Evolutionary conservation across 2,888 invertebrate species (phyloP).

Genomic region (Mycalesis mineus): DNA sequence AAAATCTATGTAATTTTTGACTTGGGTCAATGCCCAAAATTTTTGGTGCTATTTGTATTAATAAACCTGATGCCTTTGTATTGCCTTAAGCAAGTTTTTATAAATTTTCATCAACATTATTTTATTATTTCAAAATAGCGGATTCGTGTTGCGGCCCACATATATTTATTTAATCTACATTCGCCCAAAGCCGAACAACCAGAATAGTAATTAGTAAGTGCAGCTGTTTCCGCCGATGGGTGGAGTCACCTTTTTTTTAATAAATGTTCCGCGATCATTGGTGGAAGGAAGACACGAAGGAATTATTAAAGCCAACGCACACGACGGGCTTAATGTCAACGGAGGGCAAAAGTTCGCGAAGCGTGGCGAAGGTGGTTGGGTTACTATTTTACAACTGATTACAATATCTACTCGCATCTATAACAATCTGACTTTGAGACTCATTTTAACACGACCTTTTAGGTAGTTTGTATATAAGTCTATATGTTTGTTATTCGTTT

Average conservation of each 20-base stretch:
- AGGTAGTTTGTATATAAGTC: too few species aligned
- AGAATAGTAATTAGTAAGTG: conserved; percentile 70
- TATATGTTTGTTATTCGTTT: too few species aligned
- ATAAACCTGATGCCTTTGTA: too few species aligned
- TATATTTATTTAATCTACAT: conserved; percentile 40
- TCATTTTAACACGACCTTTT: too few species aligned
- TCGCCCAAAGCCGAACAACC: conserved; percentile 60
- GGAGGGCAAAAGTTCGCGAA: not conserved
- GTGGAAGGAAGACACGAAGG: conserved; percentile 50
- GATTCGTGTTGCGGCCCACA: conserved; percentile 19
- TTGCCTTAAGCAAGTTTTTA: too few species aligned
- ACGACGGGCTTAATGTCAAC: not conserved
- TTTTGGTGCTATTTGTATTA: too few species aligned
- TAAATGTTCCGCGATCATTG: conserved; percentile 68
- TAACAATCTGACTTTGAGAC: too few species aligned
- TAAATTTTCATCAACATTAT: too few species aligned
- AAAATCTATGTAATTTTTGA: too few species aligned
- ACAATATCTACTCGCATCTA: too few species aligned
- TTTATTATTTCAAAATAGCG: not conserved
- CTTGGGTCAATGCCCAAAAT: too few species aligned
- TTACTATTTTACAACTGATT: not conserved
- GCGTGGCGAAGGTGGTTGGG: not conserved
- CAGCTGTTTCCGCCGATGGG: conserved; percentile 75
- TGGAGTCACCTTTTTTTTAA: conserved; percentile 60
- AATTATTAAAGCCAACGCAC: conserved; percentile 52